Conservation (phyloP, 2,888 invertebrate species). For the Phragmatobia fuliginosa region DNA sequence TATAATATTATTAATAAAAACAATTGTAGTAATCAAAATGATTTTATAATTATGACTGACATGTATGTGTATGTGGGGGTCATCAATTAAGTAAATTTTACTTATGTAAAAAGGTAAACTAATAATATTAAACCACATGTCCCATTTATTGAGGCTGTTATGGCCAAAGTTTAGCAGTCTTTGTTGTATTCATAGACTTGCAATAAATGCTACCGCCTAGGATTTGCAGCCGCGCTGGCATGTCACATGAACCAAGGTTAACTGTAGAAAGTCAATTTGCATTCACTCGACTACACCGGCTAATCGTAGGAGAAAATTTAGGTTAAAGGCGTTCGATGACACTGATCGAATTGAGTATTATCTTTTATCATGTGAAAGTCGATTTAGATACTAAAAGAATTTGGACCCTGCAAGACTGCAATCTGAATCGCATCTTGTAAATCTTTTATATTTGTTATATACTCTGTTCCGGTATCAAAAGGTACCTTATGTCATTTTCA, state of each 20-base stretch:
- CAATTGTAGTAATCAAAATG: too few relatives aligned
- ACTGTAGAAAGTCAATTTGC: conserved; percentile 47
- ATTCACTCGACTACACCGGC: conserved; percentile 33
- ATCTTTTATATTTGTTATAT: too few relatives aligned
- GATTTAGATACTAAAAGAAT: background rate
- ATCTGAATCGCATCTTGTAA: background rate
- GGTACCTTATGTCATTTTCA: background rate
- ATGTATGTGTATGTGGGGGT: too few relatives aligned
- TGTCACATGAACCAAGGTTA: conserved; percentile 36
- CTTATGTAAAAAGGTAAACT: too few relatives aligned
- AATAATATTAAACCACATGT: too few relatives aligned
- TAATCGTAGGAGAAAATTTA: background rate
- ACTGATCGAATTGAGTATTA: background rate
- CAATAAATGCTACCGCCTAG: conserved; percentile 12
- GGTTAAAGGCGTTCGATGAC: background rate
- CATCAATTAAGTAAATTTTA: too few relatives aligned
- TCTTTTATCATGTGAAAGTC: too few relatives aligned
- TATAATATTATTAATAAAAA: too few relatives aligned
- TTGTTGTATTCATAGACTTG: conserved; percentile 23
- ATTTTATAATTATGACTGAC: too few relatives aligned
- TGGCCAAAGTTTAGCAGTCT: too few relatives aligned
- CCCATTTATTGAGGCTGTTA: too few relatives aligned
- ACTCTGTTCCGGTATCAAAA: background rate
- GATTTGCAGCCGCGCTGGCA: conserved; percentile 20
- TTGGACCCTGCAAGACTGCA: background rate